Base-by-base conservation (phyloP, 2,888 invertebrate species). In the Clivina fossor region DNA sequence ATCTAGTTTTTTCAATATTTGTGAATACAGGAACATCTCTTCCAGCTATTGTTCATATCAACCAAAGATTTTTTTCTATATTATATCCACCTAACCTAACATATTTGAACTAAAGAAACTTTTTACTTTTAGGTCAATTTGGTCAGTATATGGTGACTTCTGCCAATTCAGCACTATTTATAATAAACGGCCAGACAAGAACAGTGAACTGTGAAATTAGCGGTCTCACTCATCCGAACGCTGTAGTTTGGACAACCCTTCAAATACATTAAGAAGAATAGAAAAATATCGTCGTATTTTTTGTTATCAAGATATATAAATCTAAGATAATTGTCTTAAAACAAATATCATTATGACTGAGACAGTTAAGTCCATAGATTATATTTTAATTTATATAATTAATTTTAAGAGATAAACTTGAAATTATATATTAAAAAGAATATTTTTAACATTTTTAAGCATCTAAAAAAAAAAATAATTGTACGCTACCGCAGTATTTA, bases 171-270 rank as follows among this genome's bases (percentile, higher is more conserved):
- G 83, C 86, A 9, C 74, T 86, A 20, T 83, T 85, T 70, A 83
- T 88, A 35, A 76, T 88, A 58, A 86, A 87, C 68, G 86, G 85
- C 7, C 80, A 82, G 64, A 82, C 83, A 59, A 76, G 84, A 67
- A 84, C 84, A 40, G 83, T 87, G 57, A 86, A 86, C 72, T 88
- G 88, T 74, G 85, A 86, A 71, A 86, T 86, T 62, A 83, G 83
- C 40, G 83, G 83, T 40, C 76, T 87, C 44, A 76, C 80, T 38
- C 83, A 84, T 69, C 84, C 85, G 15, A 78, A 80, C 59, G 77
- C 81, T 59, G 74, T 82, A 49, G 82, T 84, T 47, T 85, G 85
- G 85, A 81, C 84, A 58, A 80, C 80, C 53, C 75, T 80, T 64
- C 78, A 80, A 62, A 76, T 79, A 60, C 81, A 80, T 67, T 81